Percentiles rank a stretch among this genome's conserved stretches.
Conservation (phyloP, 2,888 invertebrate species). For the Cantharis rustica region DNA sequence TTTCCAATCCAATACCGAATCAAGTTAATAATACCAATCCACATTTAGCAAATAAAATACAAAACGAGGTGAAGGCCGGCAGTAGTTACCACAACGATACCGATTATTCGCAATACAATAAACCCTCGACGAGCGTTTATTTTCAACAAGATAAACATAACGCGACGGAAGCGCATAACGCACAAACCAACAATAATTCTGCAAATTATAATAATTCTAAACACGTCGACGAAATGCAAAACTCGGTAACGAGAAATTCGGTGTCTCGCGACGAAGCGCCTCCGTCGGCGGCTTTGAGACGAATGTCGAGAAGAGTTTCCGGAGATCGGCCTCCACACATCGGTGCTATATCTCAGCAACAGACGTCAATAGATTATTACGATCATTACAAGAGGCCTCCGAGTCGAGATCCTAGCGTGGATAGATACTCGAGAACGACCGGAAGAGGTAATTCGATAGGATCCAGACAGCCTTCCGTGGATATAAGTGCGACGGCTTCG, state of each 20-base stretch:
- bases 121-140: conserved; percentile 29
- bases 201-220: conserved; percentile 7
- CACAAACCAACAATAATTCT: conserved; percentile 28
- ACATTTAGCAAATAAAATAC: not conserved
- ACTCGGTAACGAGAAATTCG: conserved; percentile 36
- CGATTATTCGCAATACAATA: conserved; percentile 45
- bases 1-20: conserved; percentile 13
- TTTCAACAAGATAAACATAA: conserved; percentile 15
- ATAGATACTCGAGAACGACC: conserved; percentile 72
- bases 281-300: conserved; percentile 52
- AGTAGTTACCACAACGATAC: conserved; percentile 18
- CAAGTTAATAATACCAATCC: not conserved
- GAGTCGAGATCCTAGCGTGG: conserved; percentile 85
- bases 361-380: conserved; percentile 86
- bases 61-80: not conserved
- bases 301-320: conserved; percentile 60
- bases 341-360: conserved; percentile 54
- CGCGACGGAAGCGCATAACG: conserved; percentile 31
- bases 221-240: conserved; percentile 33
- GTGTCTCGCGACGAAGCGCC: conserved; percentile 45
- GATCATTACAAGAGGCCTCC: conserved; percentile 94
- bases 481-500: conserved; percentile 57
- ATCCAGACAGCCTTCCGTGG: conserved; percentile 80
- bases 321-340: conserved; percentile 56
- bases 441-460: conserved; percentile 59